A percentile compares a stretch with the other conserved stretches of the same genome.
Conservation (phyloP, 2,113 vertebrate genomes). For the Mobula birostris region DNA sequence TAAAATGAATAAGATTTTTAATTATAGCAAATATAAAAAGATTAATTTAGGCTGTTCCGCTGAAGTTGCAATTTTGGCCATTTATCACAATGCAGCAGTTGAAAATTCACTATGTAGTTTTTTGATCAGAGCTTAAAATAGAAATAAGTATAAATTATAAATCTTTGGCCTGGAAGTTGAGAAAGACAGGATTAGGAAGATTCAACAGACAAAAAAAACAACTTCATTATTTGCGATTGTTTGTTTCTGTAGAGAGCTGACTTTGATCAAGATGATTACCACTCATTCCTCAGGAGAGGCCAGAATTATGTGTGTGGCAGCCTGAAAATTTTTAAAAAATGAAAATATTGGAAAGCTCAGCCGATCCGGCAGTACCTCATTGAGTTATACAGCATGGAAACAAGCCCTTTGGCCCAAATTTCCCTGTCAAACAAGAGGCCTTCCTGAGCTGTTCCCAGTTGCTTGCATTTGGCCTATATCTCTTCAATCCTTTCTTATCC, state of each 20-base stretch:
- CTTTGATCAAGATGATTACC: background rate
- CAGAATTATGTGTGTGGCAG: background rate
- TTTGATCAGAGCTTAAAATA: background rate
- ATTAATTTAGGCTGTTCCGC: background rate
- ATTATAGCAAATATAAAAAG: background rate
- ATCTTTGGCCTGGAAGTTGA: background rate
- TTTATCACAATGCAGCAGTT: background rate
- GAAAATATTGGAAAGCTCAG: no score
- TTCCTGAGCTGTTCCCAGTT: no score
- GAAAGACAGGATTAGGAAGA: background rate
- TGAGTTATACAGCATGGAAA: no score
- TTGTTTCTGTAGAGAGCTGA: background rate
- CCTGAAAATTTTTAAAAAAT: background rate
- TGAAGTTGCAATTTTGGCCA: background rate
- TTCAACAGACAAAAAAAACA: background rate
- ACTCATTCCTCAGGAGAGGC: background rate
- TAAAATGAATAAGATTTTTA: background rate
- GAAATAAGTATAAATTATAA: background rate
- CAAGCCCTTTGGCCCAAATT: no score
- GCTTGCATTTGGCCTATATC: no score
- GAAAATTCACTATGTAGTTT: background rate
- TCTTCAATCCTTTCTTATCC: no score
- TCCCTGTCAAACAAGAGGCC: no score
- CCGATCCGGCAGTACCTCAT: no score
- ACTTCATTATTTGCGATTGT: background rate